Conservation (phyloP, 2,113 vertebrate genomes). For the Sapayoa aenigma region DNA sequence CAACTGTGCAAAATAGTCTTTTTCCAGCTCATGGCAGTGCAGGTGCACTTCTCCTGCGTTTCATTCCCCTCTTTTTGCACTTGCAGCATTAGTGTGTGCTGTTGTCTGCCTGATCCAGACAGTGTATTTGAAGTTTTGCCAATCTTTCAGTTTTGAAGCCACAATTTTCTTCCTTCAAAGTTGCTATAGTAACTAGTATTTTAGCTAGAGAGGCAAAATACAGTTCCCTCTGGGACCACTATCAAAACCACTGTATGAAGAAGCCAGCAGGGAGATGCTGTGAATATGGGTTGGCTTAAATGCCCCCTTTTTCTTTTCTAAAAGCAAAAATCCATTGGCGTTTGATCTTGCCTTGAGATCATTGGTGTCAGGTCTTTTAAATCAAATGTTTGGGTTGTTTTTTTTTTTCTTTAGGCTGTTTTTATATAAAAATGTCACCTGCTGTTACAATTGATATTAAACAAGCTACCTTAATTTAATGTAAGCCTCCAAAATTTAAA, state of each 20-base stretch:
- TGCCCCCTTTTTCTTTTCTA: conserved; percentile 66
- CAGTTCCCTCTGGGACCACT: conserved; percentile 77
- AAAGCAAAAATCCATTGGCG: conserved; percentile 69
- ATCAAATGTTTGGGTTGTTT: conserved; percentile 57
- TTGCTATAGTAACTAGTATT: conserved; percentile 72
- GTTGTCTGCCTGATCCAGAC: conserved; percentile 65
- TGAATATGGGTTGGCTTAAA: conserved; percentile 69
- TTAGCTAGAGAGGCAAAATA: conserved; percentile 69
- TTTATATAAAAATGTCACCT: conserved; percentile 80
- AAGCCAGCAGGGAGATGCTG: conserved; percentile 73
- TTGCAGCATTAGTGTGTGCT: conserved; percentile 9
- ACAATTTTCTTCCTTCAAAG: conserved; percentile 52
- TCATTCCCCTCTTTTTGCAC: conserved; percentile 16
- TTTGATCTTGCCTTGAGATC: conserved; percentile 71
- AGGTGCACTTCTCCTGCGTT: conserved; percentile 33
- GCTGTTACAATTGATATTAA: conserved; percentile 73
- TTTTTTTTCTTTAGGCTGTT: conserved; percentile 70
- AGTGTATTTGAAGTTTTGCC: conserved; percentile 66
- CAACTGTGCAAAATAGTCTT: conserved; percentile 35
- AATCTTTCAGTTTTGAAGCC: conserved; percentile 58
- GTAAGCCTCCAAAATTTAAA: conserved; percentile 77
- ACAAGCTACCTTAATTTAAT: conserved; percentile 79
- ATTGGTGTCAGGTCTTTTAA: conserved; percentile 76
- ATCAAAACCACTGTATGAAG: conserved; percentile 76
- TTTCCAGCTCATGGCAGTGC: conserved; percentile 3